A percentile compares a stretch with the other conserved stretches of the same genome.
These are phyloP conservation scores for Trypoxylus dichotomus DNA, from an alignment of 1,140 invertebrate species.

Conservation along the genomic window DNA sequence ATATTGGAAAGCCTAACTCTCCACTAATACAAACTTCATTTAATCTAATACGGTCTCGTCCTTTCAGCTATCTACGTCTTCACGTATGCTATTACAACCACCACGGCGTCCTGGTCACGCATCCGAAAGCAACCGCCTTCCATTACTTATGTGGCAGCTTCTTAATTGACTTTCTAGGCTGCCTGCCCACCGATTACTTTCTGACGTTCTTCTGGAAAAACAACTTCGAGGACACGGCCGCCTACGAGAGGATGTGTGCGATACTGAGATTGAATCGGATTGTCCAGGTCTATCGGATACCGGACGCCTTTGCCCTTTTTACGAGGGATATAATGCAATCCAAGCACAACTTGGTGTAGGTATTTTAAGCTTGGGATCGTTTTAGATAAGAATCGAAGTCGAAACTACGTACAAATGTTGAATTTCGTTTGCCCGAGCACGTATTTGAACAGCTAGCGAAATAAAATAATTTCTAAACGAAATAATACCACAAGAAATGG, in stretches of 20 bases:
- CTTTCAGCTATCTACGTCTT: slow-evolving; percentile 51
- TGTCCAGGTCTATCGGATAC: slow-evolving; percentile 50
- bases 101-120: slow-evolving; percentile 52
- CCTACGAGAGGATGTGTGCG: slow-evolving; percentile 19
- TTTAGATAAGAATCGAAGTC: too few relatives aligned
- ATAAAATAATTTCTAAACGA: neutral
- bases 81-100: slow-evolving; percentile 55
- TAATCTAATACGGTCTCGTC: neutral
- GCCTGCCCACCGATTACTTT: slow-evolving; percentile 50
- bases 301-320: slow-evolving; percentile 43
- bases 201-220: slow-evolving; percentile 37
- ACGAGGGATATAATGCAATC: slow-evolving; percentile 44
- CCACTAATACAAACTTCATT: neutral
- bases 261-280: slow-evolving; percentile 35
- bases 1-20: too few relatives aligned
- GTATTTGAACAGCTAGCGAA: neutral
- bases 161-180: slow-evolving; percentile 50
- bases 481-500: too few relatives aligned
- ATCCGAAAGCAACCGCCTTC: slow-evolving; percentile 52
- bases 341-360: slow-evolving; percentile 50
- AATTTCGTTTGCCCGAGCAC: too few relatives aligned
- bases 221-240: neutral
- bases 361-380: neutral
- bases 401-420: too few relatives aligned
- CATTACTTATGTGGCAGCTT: slow-evolving; percentile 54